Percentiles rank a stretch among this genome's conserved stretches.
phyloP scores from a whole-genome alignment of 1,140 invertebrate species.

The Mylabris phalerata region DNA sequence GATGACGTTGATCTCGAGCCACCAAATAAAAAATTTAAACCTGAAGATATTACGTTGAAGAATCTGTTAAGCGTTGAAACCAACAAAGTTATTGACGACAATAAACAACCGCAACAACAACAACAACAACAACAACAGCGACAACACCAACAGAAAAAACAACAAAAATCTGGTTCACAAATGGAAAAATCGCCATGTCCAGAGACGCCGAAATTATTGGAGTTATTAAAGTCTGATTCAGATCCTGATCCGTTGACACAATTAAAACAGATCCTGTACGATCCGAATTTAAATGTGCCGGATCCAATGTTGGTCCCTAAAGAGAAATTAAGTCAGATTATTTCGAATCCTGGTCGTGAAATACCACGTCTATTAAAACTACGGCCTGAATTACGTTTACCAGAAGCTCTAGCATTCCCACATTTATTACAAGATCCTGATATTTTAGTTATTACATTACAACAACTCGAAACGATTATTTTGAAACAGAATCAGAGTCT shows the following conservation, averaged over 20 bases:
- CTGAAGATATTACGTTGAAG: slow-evolving; percentile 45
- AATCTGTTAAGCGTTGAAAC: slow-evolving; percentile 39
- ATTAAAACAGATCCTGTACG: slow-evolving; percentile 61
- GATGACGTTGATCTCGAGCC: slow-evolving; percentile 38
- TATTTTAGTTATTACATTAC: slow-evolving; percentile 67
- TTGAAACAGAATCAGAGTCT: slow-evolving; percentile 45
- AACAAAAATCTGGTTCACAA: neutral
- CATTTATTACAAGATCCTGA: slow-evolving; percentile 68
- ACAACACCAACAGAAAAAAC: neutral
- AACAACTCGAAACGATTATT: slow-evolving; percentile 67
- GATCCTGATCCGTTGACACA: slow-evolving; percentile 62
- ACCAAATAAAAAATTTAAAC: slow-evolving; percentile 51
- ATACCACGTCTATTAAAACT: slow-evolving; percentile 64
- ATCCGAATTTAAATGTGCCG: slow-evolving; percentile 62
- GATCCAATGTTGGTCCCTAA: slow-evolving; percentile 74
- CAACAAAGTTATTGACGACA: slow-evolving; percentile 38
- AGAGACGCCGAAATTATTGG: slow-evolving; percentile 38
- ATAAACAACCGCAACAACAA: slow-evolving; percentile 11
- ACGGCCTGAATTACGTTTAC: slow-evolving; percentile 61
- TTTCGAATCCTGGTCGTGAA: slow-evolving; percentile 65
- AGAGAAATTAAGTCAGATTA: slow-evolving; percentile 59
- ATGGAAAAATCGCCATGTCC: slow-evolving; percentile 21
- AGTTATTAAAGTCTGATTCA: slow-evolving; percentile 44
- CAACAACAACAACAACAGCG: no score
- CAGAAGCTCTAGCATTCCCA: slow-evolving; percentile 63